phyloP scores from a whole-genome alignment of 2,113 vertebrate species.

The Actenoides hombroni region DNA sequence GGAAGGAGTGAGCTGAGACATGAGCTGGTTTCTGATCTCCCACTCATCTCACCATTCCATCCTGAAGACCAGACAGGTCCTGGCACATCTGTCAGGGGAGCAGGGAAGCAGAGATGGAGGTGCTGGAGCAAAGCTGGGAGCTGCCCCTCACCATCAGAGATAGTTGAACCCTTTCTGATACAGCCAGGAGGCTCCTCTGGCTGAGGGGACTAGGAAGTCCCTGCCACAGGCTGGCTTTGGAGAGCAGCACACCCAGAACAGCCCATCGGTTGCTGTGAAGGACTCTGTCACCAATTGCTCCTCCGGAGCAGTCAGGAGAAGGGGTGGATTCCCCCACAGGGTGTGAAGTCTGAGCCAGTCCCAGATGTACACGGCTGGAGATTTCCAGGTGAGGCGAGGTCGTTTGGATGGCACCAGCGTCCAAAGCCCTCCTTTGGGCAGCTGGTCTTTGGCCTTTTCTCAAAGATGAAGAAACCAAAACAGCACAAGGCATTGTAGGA shows the following conservation, averaged over 20 bases:
- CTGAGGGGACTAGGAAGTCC: not conserved
- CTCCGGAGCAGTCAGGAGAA: not conserved
- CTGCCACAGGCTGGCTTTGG: not conserved
- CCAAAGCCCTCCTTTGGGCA: not conserved
- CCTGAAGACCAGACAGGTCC: not conserved
- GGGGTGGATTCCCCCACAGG: not conserved
- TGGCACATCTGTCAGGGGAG: not conserved
- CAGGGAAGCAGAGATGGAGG: not conserved
- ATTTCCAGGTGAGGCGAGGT: not conserved
- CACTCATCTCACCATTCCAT: not conserved
- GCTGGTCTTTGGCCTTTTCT: not conserved
- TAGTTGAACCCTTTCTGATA: not conserved
- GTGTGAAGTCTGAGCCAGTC: not conserved
- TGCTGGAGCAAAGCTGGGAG: not conserved
- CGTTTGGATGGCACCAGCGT: not conserved
- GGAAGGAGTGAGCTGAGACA: not conserved
- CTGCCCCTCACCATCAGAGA: not conserved
- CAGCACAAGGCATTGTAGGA: not conserved
- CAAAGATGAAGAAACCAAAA: not conserved
- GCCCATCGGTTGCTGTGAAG: not conserved
- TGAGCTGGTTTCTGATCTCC: not conserved
- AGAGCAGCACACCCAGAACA: not conserved
- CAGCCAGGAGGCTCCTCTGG: not conserved
- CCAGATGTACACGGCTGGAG: fast-evolving
- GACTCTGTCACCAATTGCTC: fast-evolving